Conservation (phyloP, 2,797 vertebrate genomes). For the Ficedula albicollis region DNA sequence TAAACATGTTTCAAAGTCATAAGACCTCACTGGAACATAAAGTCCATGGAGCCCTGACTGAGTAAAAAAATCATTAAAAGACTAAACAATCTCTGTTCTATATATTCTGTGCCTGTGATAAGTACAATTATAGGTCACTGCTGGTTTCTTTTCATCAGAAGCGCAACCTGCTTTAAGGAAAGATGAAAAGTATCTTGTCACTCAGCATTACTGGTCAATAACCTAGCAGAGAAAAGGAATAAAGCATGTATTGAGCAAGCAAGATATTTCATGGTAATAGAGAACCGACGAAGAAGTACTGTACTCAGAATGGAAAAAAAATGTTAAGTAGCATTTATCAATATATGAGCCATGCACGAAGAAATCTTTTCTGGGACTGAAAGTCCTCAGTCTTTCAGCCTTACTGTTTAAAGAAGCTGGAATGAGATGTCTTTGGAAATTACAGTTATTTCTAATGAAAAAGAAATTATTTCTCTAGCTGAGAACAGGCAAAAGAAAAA, state of each 20-base stretch:
- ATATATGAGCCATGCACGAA: accelerated
- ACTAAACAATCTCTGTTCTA: not conserved
- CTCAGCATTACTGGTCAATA: not conserved
- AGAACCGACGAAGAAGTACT: not conserved
- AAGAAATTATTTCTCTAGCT: not conserved
- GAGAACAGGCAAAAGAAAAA: not conserved
- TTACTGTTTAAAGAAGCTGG: not conserved
- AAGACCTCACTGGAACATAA: not conserved
- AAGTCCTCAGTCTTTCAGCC: not conserved
- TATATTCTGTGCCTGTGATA: not conserved
- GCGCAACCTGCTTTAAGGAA: not conserved
- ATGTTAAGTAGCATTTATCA: not conserved
- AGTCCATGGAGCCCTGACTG: not conserved
- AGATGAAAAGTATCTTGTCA: not conserved
- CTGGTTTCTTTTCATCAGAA: not conserved
- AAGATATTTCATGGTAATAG: not conserved
- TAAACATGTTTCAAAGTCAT: not conserved
- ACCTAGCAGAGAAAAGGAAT: not conserved
- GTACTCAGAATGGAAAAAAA: not conserved
- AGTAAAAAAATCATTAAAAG: not conserved
- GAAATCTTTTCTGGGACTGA: not conserved
- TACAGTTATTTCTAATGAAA: not conserved
- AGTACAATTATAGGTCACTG: not conserved
- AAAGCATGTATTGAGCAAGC: not conserved
- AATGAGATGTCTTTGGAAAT: not conserved